phyloP scores from a whole-genome alignment of 2,888 invertebrate species.

The Bembecia ichneumoniformis region DNA sequence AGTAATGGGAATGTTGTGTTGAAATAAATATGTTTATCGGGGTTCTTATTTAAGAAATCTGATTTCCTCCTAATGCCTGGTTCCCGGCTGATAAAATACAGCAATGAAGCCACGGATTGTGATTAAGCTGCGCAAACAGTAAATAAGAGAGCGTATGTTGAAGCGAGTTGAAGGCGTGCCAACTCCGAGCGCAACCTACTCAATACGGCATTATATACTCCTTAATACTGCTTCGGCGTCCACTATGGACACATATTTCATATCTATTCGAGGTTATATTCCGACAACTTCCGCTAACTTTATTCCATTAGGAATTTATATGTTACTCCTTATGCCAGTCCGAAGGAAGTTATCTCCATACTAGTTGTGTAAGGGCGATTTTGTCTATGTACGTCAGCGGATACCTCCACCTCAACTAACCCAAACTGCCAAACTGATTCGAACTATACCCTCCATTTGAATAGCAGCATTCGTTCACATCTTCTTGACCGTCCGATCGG shows the following conservation, averaged over 20 bases:
- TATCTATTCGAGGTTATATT: background rate
- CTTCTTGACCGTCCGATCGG: background rate
- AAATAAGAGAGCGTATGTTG: background rate
- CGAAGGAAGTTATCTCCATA: too few relatives aligned
- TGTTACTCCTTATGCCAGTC: too few relatives aligned
- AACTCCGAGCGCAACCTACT: background rate
- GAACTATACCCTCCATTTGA: background rate
- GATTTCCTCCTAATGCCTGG: too few relatives aligned
- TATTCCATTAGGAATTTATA: too few relatives aligned
- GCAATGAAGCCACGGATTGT: background rate
- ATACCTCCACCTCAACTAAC: too few relatives aligned
- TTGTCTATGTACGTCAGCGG: too few relatives aligned
- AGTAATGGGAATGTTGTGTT: too few relatives aligned
- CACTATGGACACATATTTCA: background rate
- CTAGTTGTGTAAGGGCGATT: too few relatives aligned
- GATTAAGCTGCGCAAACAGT: background rate
- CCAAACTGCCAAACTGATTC: background rate
- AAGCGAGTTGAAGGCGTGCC: background rate
- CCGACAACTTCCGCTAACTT: too few relatives aligned
- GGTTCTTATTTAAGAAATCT: too few relatives aligned
- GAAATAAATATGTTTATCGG: too few relatives aligned
- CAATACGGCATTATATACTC: background rate
- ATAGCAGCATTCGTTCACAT: background rate
- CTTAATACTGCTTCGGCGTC: background rate
- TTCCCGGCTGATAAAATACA: background rate